These are phyloP conservation scores for Carcina quercana DNA, from an alignment of 2,888 invertebrate species.

Conservation along the genomic window DNA sequence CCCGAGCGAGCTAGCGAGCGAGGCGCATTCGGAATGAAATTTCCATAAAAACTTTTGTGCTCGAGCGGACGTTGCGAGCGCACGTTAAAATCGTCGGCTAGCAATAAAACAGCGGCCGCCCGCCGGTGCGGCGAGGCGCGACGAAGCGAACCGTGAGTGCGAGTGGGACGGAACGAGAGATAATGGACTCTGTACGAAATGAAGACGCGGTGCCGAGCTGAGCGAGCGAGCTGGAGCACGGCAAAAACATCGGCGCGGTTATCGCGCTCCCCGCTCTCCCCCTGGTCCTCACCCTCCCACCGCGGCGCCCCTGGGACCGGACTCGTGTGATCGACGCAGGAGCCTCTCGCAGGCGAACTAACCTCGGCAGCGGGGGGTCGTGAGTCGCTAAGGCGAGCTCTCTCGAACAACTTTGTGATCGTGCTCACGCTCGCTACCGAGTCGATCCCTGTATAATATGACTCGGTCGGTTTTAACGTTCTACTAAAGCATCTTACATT, in stretches of 20 bases:
- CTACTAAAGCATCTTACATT: slow-evolving; percentile 49
- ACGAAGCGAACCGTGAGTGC: slow-evolving; percentile 54
- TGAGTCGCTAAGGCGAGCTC: slow-evolving; percentile 31
- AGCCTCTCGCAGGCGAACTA: slow-evolving; percentile 63
- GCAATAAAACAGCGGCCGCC: slow-evolving; percentile 74
- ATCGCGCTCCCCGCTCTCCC: slow-evolving; percentile 43
- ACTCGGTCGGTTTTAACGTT: slow-evolving; percentile 51
- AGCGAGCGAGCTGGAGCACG: slow-evolving; percentile 64
- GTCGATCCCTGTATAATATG: slow-evolving; percentile 38
- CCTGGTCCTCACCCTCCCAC: slow-evolving; percentile 30
- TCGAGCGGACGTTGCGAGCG: slow-evolving; percentile 73
- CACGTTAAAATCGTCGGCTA: slow-evolving; percentile 75
- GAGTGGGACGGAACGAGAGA: slow-evolving; percentile 59
- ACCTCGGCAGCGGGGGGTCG: slow-evolving; percentile 71
- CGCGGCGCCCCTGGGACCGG: slow-evolving; percentile 34
- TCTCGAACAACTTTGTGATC: slow-evolving; percentile 45
- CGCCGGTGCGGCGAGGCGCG: slow-evolving; percentile 72
- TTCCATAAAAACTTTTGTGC: slow-evolving; percentile 76
- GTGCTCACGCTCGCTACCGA: slow-evolving; percentile 46
- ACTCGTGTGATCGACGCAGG: slow-evolving; percentile 59
- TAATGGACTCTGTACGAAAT: slow-evolving; percentile 71
- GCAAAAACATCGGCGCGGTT: slow-evolving; percentile 71
- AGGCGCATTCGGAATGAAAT: slow-evolving; percentile 73
- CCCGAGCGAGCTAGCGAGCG: slow-evolving; percentile 65
- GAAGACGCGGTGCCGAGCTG: slow-evolving; percentile 67